Evolutionary conservation across 1,140 invertebrate species (phyloP).

Genomic region (Microvelia longipes): DNA sequence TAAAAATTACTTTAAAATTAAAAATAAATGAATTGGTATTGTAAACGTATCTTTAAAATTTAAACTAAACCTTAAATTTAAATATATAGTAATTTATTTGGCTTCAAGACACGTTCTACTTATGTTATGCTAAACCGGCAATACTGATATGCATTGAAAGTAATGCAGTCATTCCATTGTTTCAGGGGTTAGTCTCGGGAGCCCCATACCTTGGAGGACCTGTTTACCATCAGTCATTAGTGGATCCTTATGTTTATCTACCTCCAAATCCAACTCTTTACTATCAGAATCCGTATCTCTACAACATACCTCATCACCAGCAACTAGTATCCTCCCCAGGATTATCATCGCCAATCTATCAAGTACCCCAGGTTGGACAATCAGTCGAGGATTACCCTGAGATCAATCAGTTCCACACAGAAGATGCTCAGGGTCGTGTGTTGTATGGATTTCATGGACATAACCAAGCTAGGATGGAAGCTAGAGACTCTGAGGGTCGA

Average conservation of each 20-base stretch:
- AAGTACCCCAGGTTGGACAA: background rate
- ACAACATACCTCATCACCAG: background rate
- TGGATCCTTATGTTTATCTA: background rate
- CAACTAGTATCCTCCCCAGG: background rate
- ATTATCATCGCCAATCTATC: background rate
- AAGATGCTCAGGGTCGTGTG: constrained; percentile 19
- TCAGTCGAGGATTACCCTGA: background rate
- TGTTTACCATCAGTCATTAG: background rate
- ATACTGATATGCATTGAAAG: background rate
- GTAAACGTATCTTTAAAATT: background rate
- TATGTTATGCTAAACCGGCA: background rate
- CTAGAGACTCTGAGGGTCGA: constrained; percentile 25
- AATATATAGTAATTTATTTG: background rate
- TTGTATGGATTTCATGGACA: constrained; percentile 22
- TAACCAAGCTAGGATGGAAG: constrained; percentile 24
- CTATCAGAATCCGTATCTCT: background rate
- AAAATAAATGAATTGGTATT: background rate
- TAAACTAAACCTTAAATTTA: background rate
- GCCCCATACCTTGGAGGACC: background rate
- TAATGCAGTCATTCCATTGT: background rate
- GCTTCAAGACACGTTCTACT: background rate
- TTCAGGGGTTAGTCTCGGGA: background rate
- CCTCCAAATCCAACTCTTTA: background rate
- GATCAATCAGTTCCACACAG: constrained; percentile 12
- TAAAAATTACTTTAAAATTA: background rate